A percentile compares a stretch with the other conserved stretches of the same genome.
Conservation (phyloP, 2,888 invertebrate genomes). For the Philopedon plagiatum region DNA sequence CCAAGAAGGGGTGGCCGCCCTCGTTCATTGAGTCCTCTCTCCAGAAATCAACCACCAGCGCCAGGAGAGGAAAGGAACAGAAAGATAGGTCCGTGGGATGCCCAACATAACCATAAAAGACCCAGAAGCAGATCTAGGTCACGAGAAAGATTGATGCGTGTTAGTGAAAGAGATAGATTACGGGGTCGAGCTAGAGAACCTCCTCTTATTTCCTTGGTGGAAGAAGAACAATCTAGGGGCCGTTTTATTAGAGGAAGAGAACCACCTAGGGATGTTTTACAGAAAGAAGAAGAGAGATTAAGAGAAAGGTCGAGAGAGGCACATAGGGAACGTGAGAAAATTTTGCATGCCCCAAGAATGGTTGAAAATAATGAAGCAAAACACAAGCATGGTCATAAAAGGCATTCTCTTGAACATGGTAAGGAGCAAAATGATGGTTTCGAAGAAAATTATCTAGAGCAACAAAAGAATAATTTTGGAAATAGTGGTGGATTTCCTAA, state of each 20-base stretch:
- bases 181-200: slow-evolving; percentile 11
- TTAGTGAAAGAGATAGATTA: slow-evolving; percentile 1
- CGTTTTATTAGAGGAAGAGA: slow-evolving; percentile 14
- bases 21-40: slow-evolving; percentile 38
- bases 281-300: slow-evolving; percentile 21
- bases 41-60: slow-evolving; percentile 30
- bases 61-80: slow-evolving; percentile 40
- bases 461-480: slow-evolving; percentile 17
- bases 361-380: slow-evolving; percentile 10
- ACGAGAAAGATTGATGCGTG: slow-evolving; percentile 25
- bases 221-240: not conserved
- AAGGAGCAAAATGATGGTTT: not conserved
- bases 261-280: slow-evolving; percentile 9
- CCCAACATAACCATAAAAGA: slow-evolving; percentile 4
- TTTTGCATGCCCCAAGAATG: slow-evolving; percentile 8
- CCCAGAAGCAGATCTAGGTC: slow-evolving; percentile 34
- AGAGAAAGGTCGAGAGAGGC: slow-evolving; percentile 37
- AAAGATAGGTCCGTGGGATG: slow-evolving; percentile 29
- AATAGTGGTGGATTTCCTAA: slow-evolving; percentile 11
- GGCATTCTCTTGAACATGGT: not conserved
- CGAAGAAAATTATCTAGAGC: slow-evolving; percentile 41
- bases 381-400: not conserved
- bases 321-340: slow-evolving; percentile 15
- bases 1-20: slow-evolving; percentile 23
- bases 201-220: slow-evolving; percentile 7